Conservation (phyloP, 2,888 invertebrate genomes). For the Pachycephus smyrnensis region DNA sequence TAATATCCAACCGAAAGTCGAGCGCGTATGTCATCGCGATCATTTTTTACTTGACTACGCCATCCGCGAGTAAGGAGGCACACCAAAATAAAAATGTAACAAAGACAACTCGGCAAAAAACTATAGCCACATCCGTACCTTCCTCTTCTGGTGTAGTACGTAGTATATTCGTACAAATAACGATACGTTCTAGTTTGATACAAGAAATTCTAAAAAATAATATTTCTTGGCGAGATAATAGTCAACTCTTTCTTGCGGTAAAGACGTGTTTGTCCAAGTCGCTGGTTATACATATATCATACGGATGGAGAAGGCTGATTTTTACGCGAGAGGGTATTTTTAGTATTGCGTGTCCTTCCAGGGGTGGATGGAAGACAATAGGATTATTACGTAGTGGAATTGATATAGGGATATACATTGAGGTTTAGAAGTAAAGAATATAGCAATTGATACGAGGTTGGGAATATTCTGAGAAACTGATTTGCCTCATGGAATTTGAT, state of each 20-base stretch:
- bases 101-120: slow-evolving; percentile 41
- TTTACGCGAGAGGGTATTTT: neutral
- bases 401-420: neutral
- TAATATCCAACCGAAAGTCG: neutral
- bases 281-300: neutral
- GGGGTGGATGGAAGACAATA: neutral
- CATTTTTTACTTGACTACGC: slow-evolving; percentile 21
- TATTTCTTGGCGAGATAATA: neutral
- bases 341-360: neutral
- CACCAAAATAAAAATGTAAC: slow-evolving; percentile 46
- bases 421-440: neutral
- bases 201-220: neutral
- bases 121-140: slow-evolving; percentile 40
- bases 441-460: neutral
- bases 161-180: neutral
- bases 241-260: neutral
- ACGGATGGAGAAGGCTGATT: neutral
- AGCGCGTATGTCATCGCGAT: slow-evolving; percentile 25
- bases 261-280: neutral
- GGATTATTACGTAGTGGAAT: neutral
- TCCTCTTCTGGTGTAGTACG: neutral
- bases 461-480: neutral
- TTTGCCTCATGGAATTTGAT: too few relatives aligned
- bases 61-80: slow-evolving; percentile 10
- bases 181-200: neutral